phyloP scores from a whole-genome alignment of 2,797 vertebrate species.

The Malurus splendens region DNA sequence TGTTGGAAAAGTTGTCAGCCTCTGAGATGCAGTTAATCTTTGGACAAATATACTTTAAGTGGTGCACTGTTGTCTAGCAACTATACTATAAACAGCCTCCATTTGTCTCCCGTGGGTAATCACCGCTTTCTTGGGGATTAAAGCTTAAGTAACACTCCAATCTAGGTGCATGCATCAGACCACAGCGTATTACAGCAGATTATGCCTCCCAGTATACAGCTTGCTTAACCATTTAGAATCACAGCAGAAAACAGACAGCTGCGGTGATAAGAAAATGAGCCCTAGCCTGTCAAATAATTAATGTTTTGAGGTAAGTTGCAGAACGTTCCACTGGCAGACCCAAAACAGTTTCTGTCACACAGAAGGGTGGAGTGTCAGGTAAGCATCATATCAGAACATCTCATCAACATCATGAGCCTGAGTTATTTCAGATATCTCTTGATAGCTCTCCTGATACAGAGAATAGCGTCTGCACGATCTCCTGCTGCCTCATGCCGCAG shows the following conservation, averaged over 20 bases:
- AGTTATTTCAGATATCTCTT: not conserved
- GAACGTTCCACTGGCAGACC: not conserved
- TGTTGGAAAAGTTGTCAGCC: not conserved
- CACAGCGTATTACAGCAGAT: conserved; percentile 34
- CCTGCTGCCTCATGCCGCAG: not conserved
- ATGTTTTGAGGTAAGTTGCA: not conserved
- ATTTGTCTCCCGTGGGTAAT: conserved; percentile 48
- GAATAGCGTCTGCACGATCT: not conserved
- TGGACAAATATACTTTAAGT: conserved; percentile 12
- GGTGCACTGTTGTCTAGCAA: conserved; percentile 2
- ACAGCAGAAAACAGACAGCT: not conserved
- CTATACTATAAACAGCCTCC: conserved; percentile 46
- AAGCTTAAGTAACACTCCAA: conserved; percentile 60
- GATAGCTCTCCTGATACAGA: not conserved
- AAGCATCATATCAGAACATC: not conserved
- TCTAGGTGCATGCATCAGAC: conserved; percentile 49
- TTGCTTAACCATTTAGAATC: conserved; percentile 50
- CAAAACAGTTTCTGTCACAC: not conserved
- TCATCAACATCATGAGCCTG: not conserved
- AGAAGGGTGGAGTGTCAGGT: not conserved
- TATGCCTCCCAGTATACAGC: conserved; percentile 1
- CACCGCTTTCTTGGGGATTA: conserved; percentile 58
- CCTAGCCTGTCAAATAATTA: not conserved
- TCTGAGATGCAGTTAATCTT: conserved; percentile 17
- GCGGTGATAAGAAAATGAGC: not conserved